Evolutionary conservation across 2,113 vertebrate genomes (phyloP), one percentile per base, ranked within the genome.

Genomic region (Rhinopomastus cyanomelas): DNA sequence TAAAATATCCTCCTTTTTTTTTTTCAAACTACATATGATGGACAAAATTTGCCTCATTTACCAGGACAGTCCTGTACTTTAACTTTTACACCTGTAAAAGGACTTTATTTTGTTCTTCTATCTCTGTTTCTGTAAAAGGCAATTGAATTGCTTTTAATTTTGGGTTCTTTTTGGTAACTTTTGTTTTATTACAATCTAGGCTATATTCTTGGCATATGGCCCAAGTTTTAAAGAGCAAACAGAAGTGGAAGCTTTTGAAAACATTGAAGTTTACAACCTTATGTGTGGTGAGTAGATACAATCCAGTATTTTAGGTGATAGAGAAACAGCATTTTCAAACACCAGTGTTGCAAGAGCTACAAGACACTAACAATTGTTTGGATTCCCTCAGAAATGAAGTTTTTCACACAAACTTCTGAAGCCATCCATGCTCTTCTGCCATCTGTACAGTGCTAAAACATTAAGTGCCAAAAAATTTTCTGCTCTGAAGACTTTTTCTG

Each of bases 261-360:
- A 98, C 95, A 99, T 99, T 29, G 99, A 99, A 94, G 12, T 99
- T 56, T 99, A 99, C 94, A 99, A 99, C 93, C 97, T 99, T 76
- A 94, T 99, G 95, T 99, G 99, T 97, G 99, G 99, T 99, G 89
- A 98, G 98, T 97, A 95, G 57, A 59, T 60, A 32, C 34, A 80
- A 36, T 44, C n/a, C 49, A 77, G 22, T 74, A 62, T n/a, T 76
- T 78, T 4, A 72, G 20, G 27, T 25, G 4, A 59, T 42, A 82
- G 86, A 42, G 2, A 19, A 48, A 30, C 15, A 18, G 16, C 30
- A 12, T 68, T 94, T 83, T 75, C 53, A 81, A 62, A 49, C 34
- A 21, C 16, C 11, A 14, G 6, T 65, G 21, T 20, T 67, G 2
- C 37, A 66, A 69, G 17, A 81, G 7, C 36, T 80, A 16, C 34